Conservation (phyloP, 1,140 invertebrate genomes). For the Eriosoma lanigerum region DNA sequence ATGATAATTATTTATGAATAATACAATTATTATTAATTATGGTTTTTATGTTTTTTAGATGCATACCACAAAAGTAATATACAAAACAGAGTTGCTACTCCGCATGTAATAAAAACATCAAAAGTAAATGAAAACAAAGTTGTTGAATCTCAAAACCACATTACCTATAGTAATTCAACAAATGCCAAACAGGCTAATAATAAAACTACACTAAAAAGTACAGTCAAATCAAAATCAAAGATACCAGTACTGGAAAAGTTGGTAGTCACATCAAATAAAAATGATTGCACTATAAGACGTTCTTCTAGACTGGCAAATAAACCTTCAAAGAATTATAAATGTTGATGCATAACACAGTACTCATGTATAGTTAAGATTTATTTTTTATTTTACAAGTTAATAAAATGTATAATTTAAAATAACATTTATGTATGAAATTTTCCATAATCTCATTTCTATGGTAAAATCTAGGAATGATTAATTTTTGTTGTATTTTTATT, state of each 20-base stretch:
- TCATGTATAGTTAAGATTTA: neutral
- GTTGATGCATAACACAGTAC: neutral
- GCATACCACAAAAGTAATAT: neutral
- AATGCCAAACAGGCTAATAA: neutral
- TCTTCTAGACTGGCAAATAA: constrained; percentile 32
- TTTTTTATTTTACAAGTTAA: constrained; percentile 6
- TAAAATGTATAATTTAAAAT: constrained; percentile 22
- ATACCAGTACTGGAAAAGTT: neutral
- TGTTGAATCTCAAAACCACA: neutral
- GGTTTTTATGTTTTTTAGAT: neutral
- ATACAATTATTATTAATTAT: neutral
- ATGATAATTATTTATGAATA: neutral
- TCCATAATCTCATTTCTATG: neutral
- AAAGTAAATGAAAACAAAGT: neutral
- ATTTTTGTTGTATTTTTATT: constrained; percentile 1
- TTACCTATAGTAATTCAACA: no score
- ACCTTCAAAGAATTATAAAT: constrained; percentile 41
- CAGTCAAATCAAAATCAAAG: neutral
- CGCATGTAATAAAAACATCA: neutral
- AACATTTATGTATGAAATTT: neutral
- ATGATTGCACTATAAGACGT: neutral
- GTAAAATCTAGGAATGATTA: neutral
- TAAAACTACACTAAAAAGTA: neutral
- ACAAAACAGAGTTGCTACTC: constrained; percentile 6
- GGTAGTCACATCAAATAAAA: neutral